Base-by-base conservation (phyloP, 2,113 vertebrate species). In the Haliaeetus leucogaster region DNA sequence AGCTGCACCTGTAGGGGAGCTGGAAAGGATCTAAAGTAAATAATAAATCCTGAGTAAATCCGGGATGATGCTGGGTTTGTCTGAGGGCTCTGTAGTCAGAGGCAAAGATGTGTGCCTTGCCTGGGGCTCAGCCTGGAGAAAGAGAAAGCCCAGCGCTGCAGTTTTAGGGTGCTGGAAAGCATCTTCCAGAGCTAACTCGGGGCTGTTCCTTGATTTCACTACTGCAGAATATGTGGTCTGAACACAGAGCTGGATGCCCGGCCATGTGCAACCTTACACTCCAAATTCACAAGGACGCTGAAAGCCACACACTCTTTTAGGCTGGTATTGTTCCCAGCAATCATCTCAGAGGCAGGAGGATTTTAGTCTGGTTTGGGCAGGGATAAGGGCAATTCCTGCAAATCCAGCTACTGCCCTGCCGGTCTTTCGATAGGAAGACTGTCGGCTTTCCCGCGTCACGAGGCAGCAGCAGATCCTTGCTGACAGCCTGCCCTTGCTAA, bases 371-470 rank as follows among this genome's bases (percentile, higher is more conserved):
- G 11, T 50, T 90, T 89, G 78, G 83, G 12, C 59, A 59, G 38
- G 81, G 29, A 22, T 16, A 47, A 67, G 45, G 13, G 16, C 50
- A 58, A n/a, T 40, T 70, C 52, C 63, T 78, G 34, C 19, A 72
- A 42, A 34, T 2, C 9, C 48, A 62, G 45, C 23, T n/a, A 8
- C 26, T 61, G 52, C 62, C n/a, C 27, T 34, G 13, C 23, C 1
- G 1, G 27, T 52, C 66, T 77, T 59, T 23, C 0, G 0, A 3
- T 3, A 6, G 11, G 29, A 47, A 91, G 17, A 6, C 18, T 21
- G 48, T 7, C 1, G 1, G 67, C 62, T 82, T 20, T 56, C n/a
- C 45, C 34, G 6, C 0, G 0, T 42, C 9, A 25, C 0, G 11
- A 90, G 62, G 61, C 74, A 87, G 87, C 61, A 56, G 73, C 61